A percentile compares a stretch with the other conserved stretches of the same genome.
phyloP scores from a whole-genome alignment of 2,888 invertebrate species.

The Agapostemon virescens region DNA sequence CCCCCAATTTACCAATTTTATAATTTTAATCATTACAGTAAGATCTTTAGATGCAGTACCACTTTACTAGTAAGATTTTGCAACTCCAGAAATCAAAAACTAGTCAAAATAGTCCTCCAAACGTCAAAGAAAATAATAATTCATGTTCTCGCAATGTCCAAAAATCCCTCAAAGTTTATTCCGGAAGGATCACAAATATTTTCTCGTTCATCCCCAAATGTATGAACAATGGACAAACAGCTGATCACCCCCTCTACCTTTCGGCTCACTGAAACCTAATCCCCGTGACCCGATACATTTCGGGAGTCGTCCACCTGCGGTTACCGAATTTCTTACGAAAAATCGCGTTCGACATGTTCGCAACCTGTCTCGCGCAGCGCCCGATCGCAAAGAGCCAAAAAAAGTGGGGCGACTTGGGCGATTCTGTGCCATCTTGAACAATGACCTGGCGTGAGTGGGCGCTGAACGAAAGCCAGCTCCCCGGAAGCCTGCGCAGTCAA shows the following conservation, averaged over 20 bases:
- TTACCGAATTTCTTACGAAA: not conserved
- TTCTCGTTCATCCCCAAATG: not conserved
- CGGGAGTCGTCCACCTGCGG: not conserved
- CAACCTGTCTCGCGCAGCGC: constrained; percentile 4
- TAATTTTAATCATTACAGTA: not conserved
- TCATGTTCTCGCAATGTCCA: not conserved
- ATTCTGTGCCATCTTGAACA: constrained; percentile 26
- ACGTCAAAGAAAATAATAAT: not conserved
- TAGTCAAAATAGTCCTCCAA: not conserved
- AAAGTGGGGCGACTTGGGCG: constrained; percentile 12
- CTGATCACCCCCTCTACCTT: not conserved
- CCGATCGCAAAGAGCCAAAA: constrained; percentile 10
- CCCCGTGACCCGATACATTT: constrained; percentile 7
- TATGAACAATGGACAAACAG: not conserved
- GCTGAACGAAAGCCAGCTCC: constrained; percentile 24
- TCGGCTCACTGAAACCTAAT: not conserved
- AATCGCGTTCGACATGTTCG: not conserved
- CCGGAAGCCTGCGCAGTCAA: constrained; percentile 28
- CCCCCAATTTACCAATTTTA: not conserved
- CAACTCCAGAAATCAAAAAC: not conserved
- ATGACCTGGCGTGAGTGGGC: constrained; percentile 34
- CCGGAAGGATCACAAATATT: not conserved
- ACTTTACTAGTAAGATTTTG: too few relatives aligned
- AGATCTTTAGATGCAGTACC: too few relatives aligned
- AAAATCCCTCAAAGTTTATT: not conserved